Percentiles rank a stretch among this genome's conserved stretches.
Evolutionary conservation across 2,888 invertebrate genomes (phyloP).

Genomic region (Ypsolopha sequella): DNA sequence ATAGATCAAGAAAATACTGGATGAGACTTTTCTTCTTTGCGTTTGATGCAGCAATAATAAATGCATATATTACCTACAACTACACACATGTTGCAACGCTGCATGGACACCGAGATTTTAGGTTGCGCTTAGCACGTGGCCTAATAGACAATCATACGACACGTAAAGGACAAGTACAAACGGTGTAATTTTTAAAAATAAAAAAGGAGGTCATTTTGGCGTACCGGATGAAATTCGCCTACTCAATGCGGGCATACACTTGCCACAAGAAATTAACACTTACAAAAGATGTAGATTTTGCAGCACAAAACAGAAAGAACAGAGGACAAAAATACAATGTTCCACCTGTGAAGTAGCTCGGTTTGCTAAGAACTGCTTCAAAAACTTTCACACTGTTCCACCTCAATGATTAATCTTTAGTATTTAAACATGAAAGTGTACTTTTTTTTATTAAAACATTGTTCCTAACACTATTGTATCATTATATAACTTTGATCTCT

Average conservation of each 20-base stretch:
- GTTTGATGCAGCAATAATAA: constrained; percentile 6
- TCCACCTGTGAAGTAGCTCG: constrained; percentile 4
- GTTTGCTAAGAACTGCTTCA: constrained; percentile 1
- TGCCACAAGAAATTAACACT: constrained; percentile 6
- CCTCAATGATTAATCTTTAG: background rate
- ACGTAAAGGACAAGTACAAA: constrained; percentile 1
- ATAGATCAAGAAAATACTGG: constrained; percentile 24
- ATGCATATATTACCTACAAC: constrained; percentile 15
- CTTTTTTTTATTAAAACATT: background rate
- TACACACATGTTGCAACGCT: constrained; percentile 1
- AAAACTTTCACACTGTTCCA: constrained; percentile 1
- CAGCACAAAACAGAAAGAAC: constrained; percentile 7
- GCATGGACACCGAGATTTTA: constrained; percentile 7
- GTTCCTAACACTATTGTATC: background rate
- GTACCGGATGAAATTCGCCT: constrained; percentile 11
- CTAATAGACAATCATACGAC: constrained; percentile 5
- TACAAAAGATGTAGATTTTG: constrained; percentile 12
- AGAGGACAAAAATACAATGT: constrained; percentile 8
- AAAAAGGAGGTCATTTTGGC: constrained; percentile 10
- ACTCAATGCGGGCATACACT: constrained; percentile 9
- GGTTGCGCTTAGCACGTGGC: constrained; percentile 7
- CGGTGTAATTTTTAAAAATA: constrained; percentile 9
- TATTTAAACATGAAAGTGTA: background rate
- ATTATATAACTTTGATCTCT: background rate
- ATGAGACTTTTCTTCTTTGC: constrained; percentile 22